Percentiles rank a stretch among this genome's conserved stretches.
Evolutionary conservation across 2,888 invertebrate species (phyloP).

Genomic region (Cheilosia vernalis): DNA sequence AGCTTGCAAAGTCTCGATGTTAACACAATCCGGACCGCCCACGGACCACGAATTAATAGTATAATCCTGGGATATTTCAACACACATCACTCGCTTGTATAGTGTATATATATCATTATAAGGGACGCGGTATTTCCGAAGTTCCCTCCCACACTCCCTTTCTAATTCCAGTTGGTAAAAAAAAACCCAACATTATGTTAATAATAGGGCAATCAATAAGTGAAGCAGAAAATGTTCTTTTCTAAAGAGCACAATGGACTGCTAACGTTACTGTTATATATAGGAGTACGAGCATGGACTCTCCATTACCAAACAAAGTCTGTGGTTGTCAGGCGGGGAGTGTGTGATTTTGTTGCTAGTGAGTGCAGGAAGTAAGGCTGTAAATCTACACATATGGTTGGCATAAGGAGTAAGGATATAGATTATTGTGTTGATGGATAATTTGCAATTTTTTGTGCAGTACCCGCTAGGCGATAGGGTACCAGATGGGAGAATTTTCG

Average conservation of each 20-base stretch:
- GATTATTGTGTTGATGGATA: constrained; percentile 3
- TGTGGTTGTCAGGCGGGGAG: background rate
- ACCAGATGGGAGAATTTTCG: constrained; percentile 26
- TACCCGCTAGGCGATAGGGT: background rate
- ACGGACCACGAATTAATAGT: background rate
- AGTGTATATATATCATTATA: background rate
- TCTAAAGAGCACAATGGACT: background rate
- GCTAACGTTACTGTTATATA: background rate
- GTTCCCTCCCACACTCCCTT: background rate
- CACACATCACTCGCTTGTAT: background rate
- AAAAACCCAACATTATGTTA: background rate
- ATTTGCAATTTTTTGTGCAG: constrained; percentile 13
- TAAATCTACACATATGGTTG: background rate
- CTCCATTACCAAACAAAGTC: background rate
- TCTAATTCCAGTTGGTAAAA: background rate
- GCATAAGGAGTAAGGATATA: background rate
- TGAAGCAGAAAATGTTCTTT: background rate
- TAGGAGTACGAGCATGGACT: background rate
- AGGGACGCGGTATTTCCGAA: background rate
- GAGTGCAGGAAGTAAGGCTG: background rate
- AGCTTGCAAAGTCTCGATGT: background rate
- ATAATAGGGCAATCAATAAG: constrained; percentile 17
- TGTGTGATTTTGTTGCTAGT: background rate
- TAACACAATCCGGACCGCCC: background rate
- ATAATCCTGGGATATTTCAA: background rate